Conservation (phyloP, 2,888 invertebrate genomes). For the Spilosoma lubricipeda region DNA sequence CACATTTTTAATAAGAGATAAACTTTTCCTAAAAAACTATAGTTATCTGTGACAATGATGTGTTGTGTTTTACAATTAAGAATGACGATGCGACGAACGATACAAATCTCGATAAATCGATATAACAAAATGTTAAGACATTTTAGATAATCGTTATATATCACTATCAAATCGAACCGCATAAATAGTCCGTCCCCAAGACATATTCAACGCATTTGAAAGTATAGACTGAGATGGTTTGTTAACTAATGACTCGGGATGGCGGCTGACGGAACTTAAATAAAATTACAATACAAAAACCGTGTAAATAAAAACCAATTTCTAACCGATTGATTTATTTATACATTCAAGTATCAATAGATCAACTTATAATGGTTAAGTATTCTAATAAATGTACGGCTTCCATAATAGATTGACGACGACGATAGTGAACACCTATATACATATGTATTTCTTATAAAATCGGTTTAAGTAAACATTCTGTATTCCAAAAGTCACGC, state of each 20-base stretch:
- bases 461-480: slow-evolving; percentile 20
- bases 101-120: slow-evolving; percentile 27
- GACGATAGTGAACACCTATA: slow-evolving; percentile 8
- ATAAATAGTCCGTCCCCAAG: slow-evolving; percentile 69
- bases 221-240: slow-evolving; percentile 55
- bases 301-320: slow-evolving; percentile 4
- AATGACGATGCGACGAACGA: slow-evolving; percentile 52
- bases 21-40: not conserved
- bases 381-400: slow-evolving; percentile 23
- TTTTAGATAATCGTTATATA: slow-evolving; percentile 23
- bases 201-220: slow-evolving; percentile 64
- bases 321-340: slow-evolving; percentile 29
- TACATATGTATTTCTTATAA: slow-evolving; percentile 20
- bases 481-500: slow-evolving; percentile 59
- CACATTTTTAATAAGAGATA: slow-evolving; percentile 33
- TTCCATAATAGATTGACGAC: slow-evolving; percentile 26
- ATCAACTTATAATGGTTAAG: not conserved
- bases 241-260: slow-evolving; percentile 21
- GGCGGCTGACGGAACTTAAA: slow-evolving; percentile 9
- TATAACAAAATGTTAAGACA: slow-evolving; percentile 6
- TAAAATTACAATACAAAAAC: not conserved
- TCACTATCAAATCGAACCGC: slow-evolving; percentile 32
- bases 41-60: slow-evolving; percentile 31
- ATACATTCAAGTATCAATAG: slow-evolving; percentile 6
- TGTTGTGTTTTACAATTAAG: slow-evolving; percentile 48